These are phyloP conservation scores for Anastatus disparis DNA, from an alignment of 1,140 invertebrate genomes.

Conservation along the genomic window DNA sequence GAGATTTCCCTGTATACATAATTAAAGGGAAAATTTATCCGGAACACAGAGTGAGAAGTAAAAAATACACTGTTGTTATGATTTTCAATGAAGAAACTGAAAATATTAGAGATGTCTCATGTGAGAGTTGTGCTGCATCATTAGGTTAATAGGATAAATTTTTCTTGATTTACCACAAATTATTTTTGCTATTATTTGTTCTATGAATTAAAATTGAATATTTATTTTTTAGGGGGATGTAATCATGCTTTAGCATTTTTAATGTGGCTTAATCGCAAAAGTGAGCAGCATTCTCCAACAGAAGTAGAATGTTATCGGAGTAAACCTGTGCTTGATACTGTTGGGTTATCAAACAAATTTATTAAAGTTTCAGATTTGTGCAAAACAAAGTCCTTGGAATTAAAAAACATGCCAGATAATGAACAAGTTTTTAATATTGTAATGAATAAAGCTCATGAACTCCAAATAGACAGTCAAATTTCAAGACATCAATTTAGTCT, in stretches of 20 bases:
- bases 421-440: background rate
- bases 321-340: slow-evolving; percentile 37
- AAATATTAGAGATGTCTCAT: slow-evolving; percentile 34
- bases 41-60: slow-evolving; percentile 23
- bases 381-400: background rate
- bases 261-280: slow-evolving; percentile 43
- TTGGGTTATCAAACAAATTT: background rate
- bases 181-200: too few relatives aligned
- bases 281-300: slow-evolving; percentile 39
- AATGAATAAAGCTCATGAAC: background rate
- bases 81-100: slow-evolving; percentile 39
- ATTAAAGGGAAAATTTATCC: slow-evolving; percentile 42
- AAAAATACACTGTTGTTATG: slow-evolving; percentile 31
- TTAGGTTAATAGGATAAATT: background rate
- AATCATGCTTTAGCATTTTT: slow-evolving; percentile 47
- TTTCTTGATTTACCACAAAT: too few relatives aligned
- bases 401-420: too few relatives aligned
- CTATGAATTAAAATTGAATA: background rate
- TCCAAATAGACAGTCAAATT: background rate
- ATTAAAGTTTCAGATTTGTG: background rate
- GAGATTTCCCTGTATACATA: too few relatives aligned
- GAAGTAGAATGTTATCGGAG: slow-evolving; percentile 45
- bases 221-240: slow-evolving; percentile 40
- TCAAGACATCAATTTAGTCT: background rate
- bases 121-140: slow-evolving; percentile 45